Evolutionary conservation across 2,888 invertebrate genomes (phyloP).

Genomic region (Stramonita haemastoma): DNA sequence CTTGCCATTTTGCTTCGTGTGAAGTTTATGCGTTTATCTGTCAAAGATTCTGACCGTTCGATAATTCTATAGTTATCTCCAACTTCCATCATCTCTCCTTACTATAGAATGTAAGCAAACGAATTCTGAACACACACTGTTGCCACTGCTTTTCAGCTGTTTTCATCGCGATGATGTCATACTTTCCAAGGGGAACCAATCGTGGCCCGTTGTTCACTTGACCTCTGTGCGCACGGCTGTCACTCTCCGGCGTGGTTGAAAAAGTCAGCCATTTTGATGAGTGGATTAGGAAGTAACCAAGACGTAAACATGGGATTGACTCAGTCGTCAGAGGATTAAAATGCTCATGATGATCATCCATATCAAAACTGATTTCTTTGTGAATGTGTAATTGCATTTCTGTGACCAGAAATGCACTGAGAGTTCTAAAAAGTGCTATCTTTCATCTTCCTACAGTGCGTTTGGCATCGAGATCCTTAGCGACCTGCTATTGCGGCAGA

Average conservation of each 20-base stretch:
- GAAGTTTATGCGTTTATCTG: background rate
- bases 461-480: slow-evolving; percentile 49
- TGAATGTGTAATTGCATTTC: slow-evolving; percentile 38
- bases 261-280: slow-evolving; percentile 72
- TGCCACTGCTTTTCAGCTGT: slow-evolving; percentile 52
- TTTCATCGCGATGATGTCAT: slow-evolving; percentile 57
- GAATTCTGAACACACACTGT: slow-evolving; percentile 18
- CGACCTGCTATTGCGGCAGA: slow-evolving; percentile 52
- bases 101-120: background rate
- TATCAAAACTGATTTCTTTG: slow-evolving; percentile 31
- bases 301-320: slow-evolving; percentile 43
- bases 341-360: slow-evolving; percentile 39
- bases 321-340: background rate
- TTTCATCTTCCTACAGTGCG: slow-evolving; percentile 45
- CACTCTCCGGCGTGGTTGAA: slow-evolving; percentile 68
- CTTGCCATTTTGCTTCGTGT: background rate
- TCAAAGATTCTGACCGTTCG: background rate
- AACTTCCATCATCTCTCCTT: background rate
- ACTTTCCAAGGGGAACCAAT: slow-evolving; percentile 54
- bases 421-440: slow-evolving; percentile 31
- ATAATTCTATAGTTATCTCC: background rate
- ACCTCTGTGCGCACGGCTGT: slow-evolving; percentile 67
- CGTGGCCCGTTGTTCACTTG: slow-evolving; percentile 51
- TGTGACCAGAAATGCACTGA: slow-evolving; percentile 16
- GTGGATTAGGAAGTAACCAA: slow-evolving; percentile 38